phyloP scores from a whole-genome alignment of 1,140 invertebrate genomes.

The Macrocentrus cingulum region DNA sequence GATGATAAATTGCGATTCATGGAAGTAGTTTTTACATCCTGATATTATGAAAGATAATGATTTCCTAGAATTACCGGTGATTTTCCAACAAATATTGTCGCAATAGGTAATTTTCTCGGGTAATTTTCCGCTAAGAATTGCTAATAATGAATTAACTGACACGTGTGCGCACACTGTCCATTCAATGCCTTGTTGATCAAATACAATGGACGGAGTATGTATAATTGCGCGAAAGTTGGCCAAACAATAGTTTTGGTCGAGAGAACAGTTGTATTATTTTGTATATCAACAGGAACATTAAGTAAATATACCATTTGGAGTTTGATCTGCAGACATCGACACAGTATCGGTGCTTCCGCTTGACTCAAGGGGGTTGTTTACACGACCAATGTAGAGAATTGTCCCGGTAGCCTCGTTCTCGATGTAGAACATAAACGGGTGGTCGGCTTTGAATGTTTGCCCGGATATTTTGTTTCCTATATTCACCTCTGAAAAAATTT shows the following conservation, averaged over 20 bases:
- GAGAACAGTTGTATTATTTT: too few species aligned
- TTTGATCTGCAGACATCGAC: neutral
- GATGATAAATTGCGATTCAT: too few species aligned
- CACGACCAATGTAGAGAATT: conserved; percentile 72
- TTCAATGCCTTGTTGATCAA: neutral
- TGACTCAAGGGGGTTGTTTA: conserved; percentile 62
- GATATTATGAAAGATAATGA: neutral
- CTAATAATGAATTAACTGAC: too few species aligned
- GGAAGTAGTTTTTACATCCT: too few species aligned
- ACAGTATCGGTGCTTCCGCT: conserved; percentile 16
- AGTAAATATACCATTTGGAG: neutral
- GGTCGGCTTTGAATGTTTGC: conserved; percentile 66
- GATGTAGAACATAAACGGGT: conserved; percentile 80
- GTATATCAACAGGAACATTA: too few species aligned
- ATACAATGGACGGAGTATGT: too few species aligned
- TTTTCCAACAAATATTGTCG: too few species aligned
- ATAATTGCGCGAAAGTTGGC: too few species aligned
- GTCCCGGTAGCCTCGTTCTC: conserved; percentile 72
- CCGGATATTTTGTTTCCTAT: conserved; percentile 73
- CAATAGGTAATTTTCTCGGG: too few species aligned
- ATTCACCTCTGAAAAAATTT: conserved; percentile 62
- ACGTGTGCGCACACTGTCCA: neutral
- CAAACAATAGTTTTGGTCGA: too few species aligned
- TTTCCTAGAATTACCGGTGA: neutral
- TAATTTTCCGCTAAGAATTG: too few species aligned